A percentile compares a stretch with the other conserved stretches of the same genome.
Evolutionary conservation across 2,888 invertebrate genomes (phyloP).

Genomic region (Lordiphosa fenestrarum): DNA sequence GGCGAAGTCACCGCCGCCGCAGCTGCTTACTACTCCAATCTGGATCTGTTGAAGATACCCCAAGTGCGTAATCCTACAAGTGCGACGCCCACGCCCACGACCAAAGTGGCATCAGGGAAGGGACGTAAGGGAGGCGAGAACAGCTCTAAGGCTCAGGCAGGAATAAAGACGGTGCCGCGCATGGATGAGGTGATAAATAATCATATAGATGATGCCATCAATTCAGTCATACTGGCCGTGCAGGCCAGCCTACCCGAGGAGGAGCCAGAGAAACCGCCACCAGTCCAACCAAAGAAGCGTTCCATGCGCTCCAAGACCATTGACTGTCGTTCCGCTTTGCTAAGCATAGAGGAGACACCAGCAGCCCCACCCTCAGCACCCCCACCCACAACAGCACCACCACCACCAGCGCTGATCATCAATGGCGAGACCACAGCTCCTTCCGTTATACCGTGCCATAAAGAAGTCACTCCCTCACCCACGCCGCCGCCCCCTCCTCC

Average conservation of each 20-base stretch:
- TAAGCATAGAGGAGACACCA: slow-evolving; percentile 10
- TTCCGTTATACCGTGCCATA: too few species aligned
- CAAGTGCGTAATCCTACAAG: slow-evolving; percentile 68
- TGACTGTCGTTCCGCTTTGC: slow-evolving; percentile 58
- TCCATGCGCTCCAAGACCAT: slow-evolving; percentile 74
- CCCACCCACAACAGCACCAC: background rate
- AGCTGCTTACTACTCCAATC: slow-evolving; percentile 68
- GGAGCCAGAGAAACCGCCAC: slow-evolving; percentile 22
- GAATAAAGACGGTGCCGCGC: slow-evolving; percentile 47
- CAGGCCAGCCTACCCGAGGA: slow-evolving; percentile 65
- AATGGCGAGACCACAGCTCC: too few species aligned
- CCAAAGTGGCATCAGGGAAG: background rate
- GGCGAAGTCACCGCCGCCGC: background rate
- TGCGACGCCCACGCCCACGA: background rate
- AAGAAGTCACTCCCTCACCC: background rate
- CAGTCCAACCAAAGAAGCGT: slow-evolving; percentile 53
- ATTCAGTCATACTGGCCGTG: slow-evolving; percentile 76
- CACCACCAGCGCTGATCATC: too few species aligned
- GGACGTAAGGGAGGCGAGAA: slow-evolving; percentile 6
- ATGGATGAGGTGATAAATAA: slow-evolving; percentile 77
- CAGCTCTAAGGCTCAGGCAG: background rate
- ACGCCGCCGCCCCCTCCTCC: background rate
- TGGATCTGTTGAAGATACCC: slow-evolving; percentile 74
- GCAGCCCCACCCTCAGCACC: background rate
- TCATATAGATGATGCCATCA: slow-evolving; percentile 77